These are phyloP conservation scores for Syncerus caffer DNA, from an alignment of 2,797 vertebrate genomes.

Conservation along the genomic window DNA sequence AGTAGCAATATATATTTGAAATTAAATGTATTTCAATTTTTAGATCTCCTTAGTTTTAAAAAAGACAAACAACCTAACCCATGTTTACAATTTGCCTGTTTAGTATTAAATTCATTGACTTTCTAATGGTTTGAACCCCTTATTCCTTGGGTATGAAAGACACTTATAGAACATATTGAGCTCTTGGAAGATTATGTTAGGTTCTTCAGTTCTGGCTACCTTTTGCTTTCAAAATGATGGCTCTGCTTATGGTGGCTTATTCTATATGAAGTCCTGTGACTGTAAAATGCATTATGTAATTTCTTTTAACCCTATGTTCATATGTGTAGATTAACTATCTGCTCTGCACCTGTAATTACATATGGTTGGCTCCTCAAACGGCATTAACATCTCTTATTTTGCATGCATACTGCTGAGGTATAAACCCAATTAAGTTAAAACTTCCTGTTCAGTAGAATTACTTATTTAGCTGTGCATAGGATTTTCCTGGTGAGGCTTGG, in stretches of 20 bases:
- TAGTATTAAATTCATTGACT: not conserved
- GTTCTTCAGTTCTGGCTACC: not conserved
- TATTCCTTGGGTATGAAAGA: not conserved
- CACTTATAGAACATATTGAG: not conserved
- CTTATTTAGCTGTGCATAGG: not conserved
- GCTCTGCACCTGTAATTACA: not conserved
- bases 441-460: not conserved
- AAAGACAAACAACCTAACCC: not conserved
- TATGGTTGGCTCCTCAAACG: not conserved
- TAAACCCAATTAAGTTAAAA: not conserved
- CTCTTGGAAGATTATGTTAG: not conserved
- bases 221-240: not conserved
- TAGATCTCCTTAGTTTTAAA: not conserved
- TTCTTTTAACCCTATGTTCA: not conserved
- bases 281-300: not conserved
- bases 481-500: not conserved
- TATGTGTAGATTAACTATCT: not conserved
- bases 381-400: not conserved
- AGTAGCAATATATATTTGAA: not conserved
- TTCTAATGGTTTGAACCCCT: not conserved
- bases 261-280: not conserved
- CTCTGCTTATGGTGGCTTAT: not conserved
- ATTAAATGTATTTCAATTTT: not conserved
- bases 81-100: not conserved
- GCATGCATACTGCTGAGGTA: not conserved